Evolutionary conservation across 1,140 invertebrate species (phyloP).

Genomic region (Ruditapes philippinarum): DNA sequence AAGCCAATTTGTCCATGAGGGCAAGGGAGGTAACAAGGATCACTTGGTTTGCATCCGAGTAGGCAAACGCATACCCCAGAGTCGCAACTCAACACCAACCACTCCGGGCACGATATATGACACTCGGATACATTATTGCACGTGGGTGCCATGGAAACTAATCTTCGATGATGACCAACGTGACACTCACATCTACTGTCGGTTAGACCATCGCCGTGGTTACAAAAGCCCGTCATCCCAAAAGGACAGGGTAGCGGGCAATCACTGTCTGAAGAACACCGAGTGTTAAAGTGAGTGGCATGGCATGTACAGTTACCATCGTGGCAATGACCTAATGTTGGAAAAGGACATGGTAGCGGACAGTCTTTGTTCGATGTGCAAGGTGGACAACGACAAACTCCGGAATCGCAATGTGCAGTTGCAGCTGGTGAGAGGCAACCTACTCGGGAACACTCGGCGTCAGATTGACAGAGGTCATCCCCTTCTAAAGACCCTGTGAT

Average conservation of each 20-base stretch:
- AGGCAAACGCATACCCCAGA: neutral
- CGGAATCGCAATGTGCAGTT: neutral
- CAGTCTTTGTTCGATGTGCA: neutral
- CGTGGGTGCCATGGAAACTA: neutral
- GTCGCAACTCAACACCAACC: neutral
- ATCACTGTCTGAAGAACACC: neutral
- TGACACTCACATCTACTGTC: neutral
- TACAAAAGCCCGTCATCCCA: neutral
- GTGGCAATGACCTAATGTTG: neutral
- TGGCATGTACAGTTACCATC: constrained; percentile 2
- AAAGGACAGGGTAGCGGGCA: constrained; percentile 2
- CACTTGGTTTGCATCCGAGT: neutral
- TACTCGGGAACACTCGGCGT: neutral
- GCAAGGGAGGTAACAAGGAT: neutral
- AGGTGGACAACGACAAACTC: neutral
- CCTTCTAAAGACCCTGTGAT: neutral
- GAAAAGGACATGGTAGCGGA: neutral
- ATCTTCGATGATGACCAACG: neutral
- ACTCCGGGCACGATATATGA: neutral
- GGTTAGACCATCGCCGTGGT: neutral
- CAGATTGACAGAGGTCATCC: neutral
- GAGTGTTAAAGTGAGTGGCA: neutral
- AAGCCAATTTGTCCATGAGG: neutral
- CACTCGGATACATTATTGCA: neutral
- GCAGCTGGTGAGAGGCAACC: neutral